These are phyloP conservation scores for Parauchenoglanis punctatus DNA, from an alignment of 2,797 vertebrate species.

Conservation along the genomic window DNA sequence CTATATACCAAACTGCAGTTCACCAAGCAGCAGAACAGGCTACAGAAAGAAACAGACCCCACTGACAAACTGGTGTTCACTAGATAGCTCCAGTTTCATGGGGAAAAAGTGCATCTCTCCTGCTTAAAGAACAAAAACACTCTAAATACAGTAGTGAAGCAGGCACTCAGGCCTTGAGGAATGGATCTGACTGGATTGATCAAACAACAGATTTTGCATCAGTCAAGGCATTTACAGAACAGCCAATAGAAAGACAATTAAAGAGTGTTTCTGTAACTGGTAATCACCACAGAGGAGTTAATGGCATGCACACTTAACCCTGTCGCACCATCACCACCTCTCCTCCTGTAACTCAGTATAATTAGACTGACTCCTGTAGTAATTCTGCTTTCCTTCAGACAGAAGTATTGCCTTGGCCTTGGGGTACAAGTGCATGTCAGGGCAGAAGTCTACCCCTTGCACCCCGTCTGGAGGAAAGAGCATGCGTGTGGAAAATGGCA, in stretches of 20 bases:
- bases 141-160: not conserved
- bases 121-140: not conserved
- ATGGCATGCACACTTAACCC: not conserved
- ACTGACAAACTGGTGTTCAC: not conserved
- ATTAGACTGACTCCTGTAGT: slow-evolving; percentile 17
- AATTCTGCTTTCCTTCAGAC: slow-evolving; percentile 23
- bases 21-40: not conserved
- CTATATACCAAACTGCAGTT: not conserved
- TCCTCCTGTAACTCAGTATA: not conserved
- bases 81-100: not conserved
- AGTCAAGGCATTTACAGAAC: not conserved
- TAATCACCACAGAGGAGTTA: slow-evolving; percentile 1
- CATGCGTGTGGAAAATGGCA: slow-evolving; percentile 4
- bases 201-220: not conserved
- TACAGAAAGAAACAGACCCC: not conserved
- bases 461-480: slow-evolving; percentile 51
- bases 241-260: not conserved
- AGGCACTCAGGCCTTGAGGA: not conserved
- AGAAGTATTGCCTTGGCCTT: slow-evolving; percentile 48
- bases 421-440: slow-evolving; percentile 62
- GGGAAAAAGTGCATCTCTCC: not conserved
- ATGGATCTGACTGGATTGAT: not conserved
- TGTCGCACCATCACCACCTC: not conserved
- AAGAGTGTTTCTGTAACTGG: not conserved
- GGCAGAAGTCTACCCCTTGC: slow-evolving; percentile 17